Evolutionary conservation across 2,113 vertebrate genomes (phyloP), one percentile per base, ranked within the genome.

Genomic region (Cynopterus brachyotis): DNA sequence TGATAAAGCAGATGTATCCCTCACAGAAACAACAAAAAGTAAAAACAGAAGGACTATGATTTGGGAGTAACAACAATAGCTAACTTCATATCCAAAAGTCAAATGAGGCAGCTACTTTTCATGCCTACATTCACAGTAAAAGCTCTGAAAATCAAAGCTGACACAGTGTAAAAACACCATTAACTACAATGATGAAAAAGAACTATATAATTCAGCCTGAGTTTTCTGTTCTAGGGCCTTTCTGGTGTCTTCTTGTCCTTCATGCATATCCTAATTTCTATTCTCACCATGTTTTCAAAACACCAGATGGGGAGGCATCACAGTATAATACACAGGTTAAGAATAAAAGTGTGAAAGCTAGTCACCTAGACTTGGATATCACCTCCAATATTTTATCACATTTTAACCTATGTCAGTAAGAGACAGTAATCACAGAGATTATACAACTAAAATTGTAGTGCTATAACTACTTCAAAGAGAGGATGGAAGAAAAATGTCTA

Each of bases 41-140:
- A 94, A 91, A 47, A 70, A 86, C 5, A 37, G 13, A 94, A 80
- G 16, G 82, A 69, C 42, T 55, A 66, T 59, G 72, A 50, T 32
- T 88, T 92, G 19, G 57, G 94, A 86, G 53, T 96, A 64, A 92
- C 37, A 79, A 55, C 15, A 59, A 40, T 60, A 79, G 75, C 47
- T 70, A 76, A 55, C 24, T 60, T 40, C 15, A 72, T 42, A 70
- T n/a, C 47, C 20, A 85, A 88, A 89, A 85, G 62, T 82, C 53
- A 50, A 42, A 81, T 20, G 15, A 69, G 35, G 37, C 45, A 76
- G 50, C 35, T 82, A 26, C 42, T 91, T 91, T 95, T 69, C 47
- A 57, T 11, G 57, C 37, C 62, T 50, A 40, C 22, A 86, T 82
- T 55, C 20, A 91, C 32, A 78, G 16, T 50, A 42, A 76, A 10